phyloP scores from a whole-genome alignment of 1,140 invertebrate genomes.

The Formica exsecta region DNA sequence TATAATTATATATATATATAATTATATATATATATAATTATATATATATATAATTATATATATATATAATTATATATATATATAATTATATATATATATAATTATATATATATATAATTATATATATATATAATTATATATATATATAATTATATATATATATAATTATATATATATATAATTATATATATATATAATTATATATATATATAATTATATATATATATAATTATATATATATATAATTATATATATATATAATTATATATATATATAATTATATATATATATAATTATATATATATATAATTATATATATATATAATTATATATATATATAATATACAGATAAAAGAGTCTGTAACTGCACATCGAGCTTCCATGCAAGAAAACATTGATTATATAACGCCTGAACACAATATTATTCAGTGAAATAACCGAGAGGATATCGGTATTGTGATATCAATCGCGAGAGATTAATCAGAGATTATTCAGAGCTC shows the following conservation, averaged over 20 bases:
- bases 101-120: slow-evolving; percentile 78
- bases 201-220: slow-evolving; percentile 79
- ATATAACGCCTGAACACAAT: slow-evolving; percentile 83
- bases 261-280: slow-evolving; percentile 78
- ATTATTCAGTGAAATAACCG: slow-evolving; percentile 78
- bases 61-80: slow-evolving; percentile 77
- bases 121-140: slow-evolving; percentile 79
- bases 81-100: slow-evolving; percentile 77
- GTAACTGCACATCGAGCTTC: slow-evolving; percentile 86
- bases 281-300: slow-evolving; percentile 79
- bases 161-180: slow-evolving; percentile 77
- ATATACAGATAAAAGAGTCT: slow-evolving; percentile 83
- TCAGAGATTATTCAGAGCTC: slow-evolving; percentile 26
- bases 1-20: slow-evolving; percentile 77
- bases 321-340: slow-evolving; percentile 77
- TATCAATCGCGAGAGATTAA: not conserved
- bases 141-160: slow-evolving; percentile 77
- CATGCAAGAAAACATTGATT: slow-evolving; percentile 86
- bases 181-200: slow-evolving; percentile 78
- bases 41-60: slow-evolving; percentile 79
- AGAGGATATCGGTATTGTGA: slow-evolving; percentile 51
- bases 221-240: too few species aligned
- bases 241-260: slow-evolving; percentile 78
- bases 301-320: slow-evolving; percentile 77
- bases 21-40: slow-evolving; percentile 78